These are phyloP conservation scores for Manis javanica DNA, from an alignment of 2,797 vertebrate species.

Conservation along the genomic window DNA sequence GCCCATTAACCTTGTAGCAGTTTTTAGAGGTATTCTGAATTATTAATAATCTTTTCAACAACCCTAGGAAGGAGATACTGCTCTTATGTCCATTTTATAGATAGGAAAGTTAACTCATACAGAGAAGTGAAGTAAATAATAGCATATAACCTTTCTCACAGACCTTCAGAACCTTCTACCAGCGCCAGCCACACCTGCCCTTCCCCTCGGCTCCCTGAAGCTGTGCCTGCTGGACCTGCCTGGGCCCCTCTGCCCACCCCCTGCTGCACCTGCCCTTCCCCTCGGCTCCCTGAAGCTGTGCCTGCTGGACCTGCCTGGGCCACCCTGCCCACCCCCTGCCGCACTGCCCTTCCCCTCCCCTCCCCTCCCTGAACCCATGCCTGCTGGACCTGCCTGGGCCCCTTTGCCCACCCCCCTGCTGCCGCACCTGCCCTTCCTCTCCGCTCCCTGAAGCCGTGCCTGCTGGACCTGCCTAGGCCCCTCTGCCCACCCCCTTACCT, in stretches of 20 bases:
- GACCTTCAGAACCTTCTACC: not conserved
- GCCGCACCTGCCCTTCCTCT: not conserved
- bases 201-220: not conserved
- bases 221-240: not conserved
- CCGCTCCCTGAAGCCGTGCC: too few species aligned
- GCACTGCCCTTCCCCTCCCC: not conserved
- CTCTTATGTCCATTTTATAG: not conserved
- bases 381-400: not conserved
- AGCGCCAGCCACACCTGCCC: rapidly evolving
- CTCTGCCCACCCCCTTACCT: too few species aligned
- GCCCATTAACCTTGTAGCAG: not conserved
- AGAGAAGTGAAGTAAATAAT: not conserved
- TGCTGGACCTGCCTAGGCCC: too few species aligned
- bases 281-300: too few species aligned
- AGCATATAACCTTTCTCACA: not conserved
- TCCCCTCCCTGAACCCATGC: not conserved
- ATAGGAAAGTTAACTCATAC: not conserved
- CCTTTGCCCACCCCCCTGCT: too few species aligned
- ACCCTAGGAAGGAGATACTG: not conserved
- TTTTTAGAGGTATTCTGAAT: not conserved
- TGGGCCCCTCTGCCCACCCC: too few species aligned
- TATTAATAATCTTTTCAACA: not conserved
- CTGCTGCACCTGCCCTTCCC: not conserved
- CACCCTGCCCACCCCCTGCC: not conserved
- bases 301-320: too few species aligned